These are phyloP conservation scores for Mesocricetus auratus DNA, from an alignment of 2,113 vertebrate genomes.

Conservation along the genomic window DNA sequence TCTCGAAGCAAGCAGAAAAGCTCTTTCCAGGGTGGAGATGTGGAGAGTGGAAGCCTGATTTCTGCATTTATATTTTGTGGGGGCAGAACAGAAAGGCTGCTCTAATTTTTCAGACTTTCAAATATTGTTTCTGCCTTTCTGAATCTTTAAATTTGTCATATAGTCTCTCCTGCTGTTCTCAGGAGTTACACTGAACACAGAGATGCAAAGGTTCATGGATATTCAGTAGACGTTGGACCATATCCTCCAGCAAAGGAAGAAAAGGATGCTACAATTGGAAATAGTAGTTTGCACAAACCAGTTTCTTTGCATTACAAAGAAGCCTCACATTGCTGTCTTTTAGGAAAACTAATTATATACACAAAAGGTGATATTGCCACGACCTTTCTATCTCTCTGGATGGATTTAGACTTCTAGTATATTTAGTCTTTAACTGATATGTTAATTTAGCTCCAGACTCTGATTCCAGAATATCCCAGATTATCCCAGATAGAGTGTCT, in stretches of 20 bases:
- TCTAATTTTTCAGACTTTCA: slow-evolving; percentile 7
- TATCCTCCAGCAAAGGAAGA: slow-evolving; percentile 41
- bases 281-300: slow-evolving; percentile 76
- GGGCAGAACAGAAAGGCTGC: neutral
- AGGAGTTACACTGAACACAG: neutral
- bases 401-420: slow-evolving; percentile 76
- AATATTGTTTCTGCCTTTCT: slow-evolving; percentile 31
- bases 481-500: slow-evolving; percentile 63
- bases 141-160: neutral
- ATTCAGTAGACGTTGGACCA: slow-evolving; percentile 67
- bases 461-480: slow-evolving; percentile 63
- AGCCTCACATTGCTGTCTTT: slow-evolving; percentile 69
- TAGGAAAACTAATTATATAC: slow-evolving; percentile 80
- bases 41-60: neutral
- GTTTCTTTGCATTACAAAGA: slow-evolving; percentile 71
- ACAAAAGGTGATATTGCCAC: slow-evolving; percentile 56
- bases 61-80: slow-evolving; percentile 28
- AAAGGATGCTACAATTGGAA: slow-evolving; percentile 44
- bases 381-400: slow-evolving; percentile 64
- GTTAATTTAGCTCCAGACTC: slow-evolving; percentile 67
- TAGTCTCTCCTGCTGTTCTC: slow-evolving; percentile 20
- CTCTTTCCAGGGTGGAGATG: slow-evolving; percentile 30
- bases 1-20: slow-evolving; percentile 19
- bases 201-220: slow-evolving; percentile 47
- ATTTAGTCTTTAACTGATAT: slow-evolving; percentile 70